Percentiles rank a stretch among this genome's conserved stretches.
Conservation (phyloP, 2,888 invertebrate species). For the Carabus problematicus region DNA sequence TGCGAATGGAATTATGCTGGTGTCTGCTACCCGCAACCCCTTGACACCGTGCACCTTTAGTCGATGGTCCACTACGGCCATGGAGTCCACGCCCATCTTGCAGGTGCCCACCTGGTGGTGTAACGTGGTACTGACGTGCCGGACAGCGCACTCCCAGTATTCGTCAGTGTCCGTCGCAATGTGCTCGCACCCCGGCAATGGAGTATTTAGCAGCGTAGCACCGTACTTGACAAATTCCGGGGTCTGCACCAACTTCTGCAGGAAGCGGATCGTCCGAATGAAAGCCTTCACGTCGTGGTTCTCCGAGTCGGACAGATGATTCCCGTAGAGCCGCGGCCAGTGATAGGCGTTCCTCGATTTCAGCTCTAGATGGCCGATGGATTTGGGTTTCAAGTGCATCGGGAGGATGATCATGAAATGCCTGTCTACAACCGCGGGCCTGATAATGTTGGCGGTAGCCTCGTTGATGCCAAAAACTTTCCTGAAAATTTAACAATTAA, state of each 20-base stretch:
- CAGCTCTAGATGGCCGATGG: slow-evolving; percentile 73
- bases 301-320: slow-evolving; percentile 74
- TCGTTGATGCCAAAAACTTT: slow-evolving; percentile 61
- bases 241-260: slow-evolving; percentile 61
- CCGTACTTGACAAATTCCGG: slow-evolving; percentile 61
- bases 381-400: slow-evolving; percentile 77
- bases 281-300: slow-evolving; percentile 68
- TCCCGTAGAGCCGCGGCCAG: slow-evolving; percentile 79
- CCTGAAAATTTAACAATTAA: slow-evolving; percentile 9
- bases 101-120: slow-evolving; percentile 65
- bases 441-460: slow-evolving; percentile 63
- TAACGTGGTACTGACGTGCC: slow-evolving; percentile 56
- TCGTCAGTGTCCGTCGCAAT: slow-evolving; percentile 40
- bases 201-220: slow-evolving; percentile 55
- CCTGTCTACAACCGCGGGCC: slow-evolving; percentile 60
- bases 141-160: slow-evolving; percentile 32
- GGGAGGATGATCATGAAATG: slow-evolving; percentile 64
- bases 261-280: slow-evolving; percentile 62
- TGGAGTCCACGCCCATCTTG: slow-evolving; percentile 65
- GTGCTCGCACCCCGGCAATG: slow-evolving; percentile 41
- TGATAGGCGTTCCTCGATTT: slow-evolving; percentile 75
- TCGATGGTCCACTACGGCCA: slow-evolving; percentile 65
- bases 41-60: slow-evolving; percentile 63
- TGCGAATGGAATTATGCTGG: slow-evolving; percentile 64
- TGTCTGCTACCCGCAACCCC: slow-evolving; percentile 63